Percentiles rank a stretch among this genome's conserved stretches.
phyloP scores from a whole-genome alignment of 1,140 invertebrate genomes.

The Leptinotarsa lineolata region DNA sequence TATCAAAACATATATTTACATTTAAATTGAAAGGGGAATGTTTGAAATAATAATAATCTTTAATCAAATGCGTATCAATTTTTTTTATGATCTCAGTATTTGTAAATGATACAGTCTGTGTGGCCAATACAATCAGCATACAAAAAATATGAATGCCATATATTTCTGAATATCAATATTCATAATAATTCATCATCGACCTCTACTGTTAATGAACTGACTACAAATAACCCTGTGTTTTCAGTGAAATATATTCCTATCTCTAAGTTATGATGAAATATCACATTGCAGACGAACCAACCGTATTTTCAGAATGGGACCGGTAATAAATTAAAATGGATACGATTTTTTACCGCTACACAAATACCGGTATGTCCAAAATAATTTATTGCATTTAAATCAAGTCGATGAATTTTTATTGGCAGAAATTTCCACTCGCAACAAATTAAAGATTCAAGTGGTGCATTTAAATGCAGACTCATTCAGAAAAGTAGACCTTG shows the following conservation, averaged over 20 bases:
- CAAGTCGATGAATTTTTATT: background rate
- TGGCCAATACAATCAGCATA: too few relatives aligned
- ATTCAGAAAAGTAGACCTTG: background rate
- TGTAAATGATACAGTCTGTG: too few relatives aligned
- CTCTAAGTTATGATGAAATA: background rate
- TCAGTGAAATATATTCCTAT: background rate
- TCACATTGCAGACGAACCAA: background rate
- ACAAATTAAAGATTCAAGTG: background rate
- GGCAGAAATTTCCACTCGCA: background rate
- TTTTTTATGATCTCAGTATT: too few relatives aligned
- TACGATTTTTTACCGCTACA: background rate
- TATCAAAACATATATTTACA: too few relatives aligned
- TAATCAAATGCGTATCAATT: too few relatives aligned
- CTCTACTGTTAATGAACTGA: background rate
- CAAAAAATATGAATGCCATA: too few relatives aligned
- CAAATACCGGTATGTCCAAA: background rate
- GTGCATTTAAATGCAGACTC: background rate
- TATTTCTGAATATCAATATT: background rate
- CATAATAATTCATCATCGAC: background rate
- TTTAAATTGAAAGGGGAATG: too few relatives aligned
- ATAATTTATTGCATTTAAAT: constrained; percentile 5
- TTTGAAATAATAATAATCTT: too few relatives aligned
- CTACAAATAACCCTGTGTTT: background rate
- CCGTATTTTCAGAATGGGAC: background rate
- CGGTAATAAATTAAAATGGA: background rate